Percentiles rank a stretch among this genome's conserved stretches.
Conservation (phyloP, 2,113 vertebrate species). For the Hemiscyllium ocellatum region DNA sequence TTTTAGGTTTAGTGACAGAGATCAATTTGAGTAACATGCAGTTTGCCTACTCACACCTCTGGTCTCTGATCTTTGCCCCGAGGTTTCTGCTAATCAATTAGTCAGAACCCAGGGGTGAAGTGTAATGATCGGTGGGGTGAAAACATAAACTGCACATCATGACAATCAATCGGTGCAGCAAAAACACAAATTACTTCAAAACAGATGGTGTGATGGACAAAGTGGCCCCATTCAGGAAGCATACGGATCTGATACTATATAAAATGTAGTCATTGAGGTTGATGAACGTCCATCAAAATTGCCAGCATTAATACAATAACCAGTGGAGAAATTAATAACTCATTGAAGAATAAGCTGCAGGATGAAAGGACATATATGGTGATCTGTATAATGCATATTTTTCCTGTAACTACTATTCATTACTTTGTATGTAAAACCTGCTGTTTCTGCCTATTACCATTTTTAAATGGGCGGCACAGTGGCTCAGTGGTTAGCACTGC, state of each 20-base stretch:
- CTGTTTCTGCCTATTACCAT: neutral
- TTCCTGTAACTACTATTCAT: neutral
- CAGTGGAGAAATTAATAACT: neutral
- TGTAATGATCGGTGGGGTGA: constrained; percentile 16
- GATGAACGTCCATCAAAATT: neutral
- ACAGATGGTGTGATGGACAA: neutral
- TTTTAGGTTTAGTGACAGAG: constrained; percentile 28
- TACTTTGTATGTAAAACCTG: neutral
- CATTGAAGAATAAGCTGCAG: neutral
- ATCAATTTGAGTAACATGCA: constrained; percentile 30
- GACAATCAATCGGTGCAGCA: constrained; percentile 19
- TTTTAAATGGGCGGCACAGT: too few species aligned
- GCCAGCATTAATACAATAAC: neutral
- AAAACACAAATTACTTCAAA: constrained; percentile 31
- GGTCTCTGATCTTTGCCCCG: constrained; percentile 5
- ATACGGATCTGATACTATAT: neutral
- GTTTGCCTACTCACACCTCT: constrained; percentile 29
- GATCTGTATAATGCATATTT: neutral
- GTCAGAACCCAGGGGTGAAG: constrained; percentile 33
- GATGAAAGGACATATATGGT: neutral
- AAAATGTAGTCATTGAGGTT: neutral
- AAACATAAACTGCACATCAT: constrained; percentile 31
- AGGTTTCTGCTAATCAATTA: constrained; percentile 35
- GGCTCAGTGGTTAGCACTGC: too few species aligned
- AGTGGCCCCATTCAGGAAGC: neutral